A percentile compares a stretch with the other conserved stretches of the same genome.
phyloP scores from a whole-genome alignment of 1,140 invertebrate species.

The Pollicipes pollicipes region DNA sequence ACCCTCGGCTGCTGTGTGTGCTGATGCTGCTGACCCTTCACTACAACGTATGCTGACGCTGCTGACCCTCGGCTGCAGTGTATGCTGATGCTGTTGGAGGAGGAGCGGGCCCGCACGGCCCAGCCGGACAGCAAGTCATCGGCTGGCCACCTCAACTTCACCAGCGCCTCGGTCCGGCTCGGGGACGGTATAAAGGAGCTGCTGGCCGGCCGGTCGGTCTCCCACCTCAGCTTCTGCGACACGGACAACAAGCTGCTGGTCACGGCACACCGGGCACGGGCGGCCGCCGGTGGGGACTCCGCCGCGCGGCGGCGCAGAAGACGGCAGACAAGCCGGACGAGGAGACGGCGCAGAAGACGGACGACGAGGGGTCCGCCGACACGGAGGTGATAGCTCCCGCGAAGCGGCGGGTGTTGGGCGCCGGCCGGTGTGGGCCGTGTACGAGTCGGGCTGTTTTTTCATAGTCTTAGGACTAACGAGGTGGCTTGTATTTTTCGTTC shows the following conservation, averaged over 20 bases:
- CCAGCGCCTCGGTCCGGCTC: slow-evolving; percentile 29
- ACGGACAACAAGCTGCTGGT: slow-evolving; percentile 31
- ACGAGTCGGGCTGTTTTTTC: background rate
- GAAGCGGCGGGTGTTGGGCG: slow-evolving; percentile 5
- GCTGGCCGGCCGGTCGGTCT: slow-evolving; percentile 25
- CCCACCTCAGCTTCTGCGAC: slow-evolving; percentile 30
- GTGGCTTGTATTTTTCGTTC: no score
- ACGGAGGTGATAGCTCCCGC: background rate
- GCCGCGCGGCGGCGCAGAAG: background rate
- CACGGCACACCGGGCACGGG: slow-evolving; percentile 29
- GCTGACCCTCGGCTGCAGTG: no score
- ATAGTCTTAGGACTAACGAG: no score
- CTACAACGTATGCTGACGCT: no score
- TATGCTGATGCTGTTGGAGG: slow-evolving; percentile 18
- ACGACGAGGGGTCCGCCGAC: background rate
- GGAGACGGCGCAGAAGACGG: background rate
- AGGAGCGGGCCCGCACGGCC: slow-evolving; percentile 14
- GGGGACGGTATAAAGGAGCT: slow-evolving; percentile 25
- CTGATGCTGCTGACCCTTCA: no score
- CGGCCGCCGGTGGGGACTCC: slow-evolving; percentile 12
- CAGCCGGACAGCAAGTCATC: slow-evolving; percentile 4
- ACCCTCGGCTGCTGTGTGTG: no score
- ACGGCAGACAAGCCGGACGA: background rate
- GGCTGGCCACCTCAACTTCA: slow-evolving; percentile 24
- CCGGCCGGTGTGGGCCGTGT: background rate